Base-by-base conservation (phyloP, 1,140 invertebrate genomes). In the Reticulitermes speratus region DNA sequence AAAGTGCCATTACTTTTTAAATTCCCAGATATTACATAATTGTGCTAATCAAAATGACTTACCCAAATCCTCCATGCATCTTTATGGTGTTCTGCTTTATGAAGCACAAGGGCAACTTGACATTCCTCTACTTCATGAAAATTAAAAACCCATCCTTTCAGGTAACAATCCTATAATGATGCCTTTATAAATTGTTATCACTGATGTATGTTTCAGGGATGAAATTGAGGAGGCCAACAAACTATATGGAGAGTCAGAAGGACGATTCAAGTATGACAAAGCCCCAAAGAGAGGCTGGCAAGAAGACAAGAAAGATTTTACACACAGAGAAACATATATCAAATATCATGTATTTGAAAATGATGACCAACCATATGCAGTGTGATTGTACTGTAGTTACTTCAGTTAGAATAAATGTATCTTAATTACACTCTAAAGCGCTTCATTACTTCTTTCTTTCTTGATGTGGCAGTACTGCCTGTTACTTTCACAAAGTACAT, bases 251-350 rank as follows among this genome's bases (percentile, higher is more conserved):
- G 94, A 95, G 90, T 91, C 93, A 8, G 89, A 94, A 23, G 92
- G 91, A 84, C 92, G 91, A 25, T 98, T 97, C 90, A 92, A 96
- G 89, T 97, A 97, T 89, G 92, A 94, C 2, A 94, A 95, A 89
- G 95, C 96, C 86, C 95, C 95, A 30, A 92, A 94, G 3, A 93
- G 96, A 92, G 96, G 97, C 59, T 95, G 94, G 92, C 93, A 96
- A 89, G 95, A 97, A 90, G 96, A 94, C 86, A 96, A 94, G 88
- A 95, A 94, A 91, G 96, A 97, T 90, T 97, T 96, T 87, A 94
- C 95, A 16, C 94, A 96, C 88, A 94, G 94, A 90, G 93, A 95
- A 88, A 95, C 93, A 19, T 95, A 96, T 87, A 93, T 94, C 23
- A 96, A 96, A 89, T 96, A 95, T 87, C 94, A 96, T 88, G 94